Conservation (phyloP, 2,113 vertebrate genomes). For the Epinephelus cyanopodus region DNA sequence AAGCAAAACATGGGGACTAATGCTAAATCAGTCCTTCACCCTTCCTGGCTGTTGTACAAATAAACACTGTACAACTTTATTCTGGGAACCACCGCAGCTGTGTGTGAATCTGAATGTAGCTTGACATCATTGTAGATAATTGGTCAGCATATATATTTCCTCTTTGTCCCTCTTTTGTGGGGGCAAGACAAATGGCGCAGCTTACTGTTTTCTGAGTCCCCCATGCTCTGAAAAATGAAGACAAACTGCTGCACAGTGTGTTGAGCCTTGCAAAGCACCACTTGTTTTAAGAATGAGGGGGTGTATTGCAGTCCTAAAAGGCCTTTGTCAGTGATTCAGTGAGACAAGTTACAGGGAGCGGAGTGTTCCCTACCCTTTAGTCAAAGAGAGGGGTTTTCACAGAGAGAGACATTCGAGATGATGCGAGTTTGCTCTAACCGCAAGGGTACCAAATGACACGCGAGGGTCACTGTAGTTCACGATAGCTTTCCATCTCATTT, state of each 20-base stretch:
- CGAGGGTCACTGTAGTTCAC: constrained; percentile 37
- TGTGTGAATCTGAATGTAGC: constrained; percentile 75
- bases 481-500: constrained; percentile 44
- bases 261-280: constrained; percentile 37
- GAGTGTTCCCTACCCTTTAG: constrained; percentile 33
- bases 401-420: constrained; percentile 19
- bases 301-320: constrained; percentile 49
- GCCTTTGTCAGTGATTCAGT: constrained; percentile 63
- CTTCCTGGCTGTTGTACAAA: constrained; percentile 4
- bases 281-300: constrained; percentile 60
- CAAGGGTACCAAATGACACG: constrained; percentile 38
- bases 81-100: constrained; percentile 44
- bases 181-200: constrained; percentile 41
- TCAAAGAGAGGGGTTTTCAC: constrained; percentile 42
- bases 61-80: constrained; percentile 27
- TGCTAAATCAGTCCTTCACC: background rate
- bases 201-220: constrained; percentile 50
- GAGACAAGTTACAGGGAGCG: constrained; percentile 51
- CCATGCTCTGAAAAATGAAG: constrained; percentile 36
- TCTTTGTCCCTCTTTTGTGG: constrained; percentile 56
- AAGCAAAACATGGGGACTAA: constrained; percentile 9
- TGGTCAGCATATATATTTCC: constrained; percentile 24
- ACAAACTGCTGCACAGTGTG: constrained; percentile 46
- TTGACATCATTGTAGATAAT: constrained; percentile 45
- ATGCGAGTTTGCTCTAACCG: constrained; percentile 47